Percentiles rank a stretch among this genome's conserved stretches.
Conservation (phyloP, 2,888 invertebrate species). For the Cheilosia soror region DNA sequence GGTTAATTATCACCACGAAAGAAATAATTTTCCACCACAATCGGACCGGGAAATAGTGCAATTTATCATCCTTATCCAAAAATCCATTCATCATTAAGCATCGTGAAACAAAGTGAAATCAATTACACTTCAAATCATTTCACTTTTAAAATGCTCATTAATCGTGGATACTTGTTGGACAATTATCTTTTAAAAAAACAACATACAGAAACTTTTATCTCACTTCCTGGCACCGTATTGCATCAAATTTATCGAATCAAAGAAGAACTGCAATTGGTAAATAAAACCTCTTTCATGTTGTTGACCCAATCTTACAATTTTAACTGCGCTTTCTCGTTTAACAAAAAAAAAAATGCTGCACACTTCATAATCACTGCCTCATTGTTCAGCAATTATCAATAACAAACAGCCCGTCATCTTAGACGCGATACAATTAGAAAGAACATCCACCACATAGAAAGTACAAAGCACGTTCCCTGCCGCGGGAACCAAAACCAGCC, state of each 20-base stretch:
- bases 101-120: background rate
- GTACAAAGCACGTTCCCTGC: constrained; percentile 36
- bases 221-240: constrained; percentile 37
- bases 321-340: constrained; percentile 31
- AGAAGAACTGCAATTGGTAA: constrained; percentile 4
- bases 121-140: constrained; percentile 44
- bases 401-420: constrained; percentile 43
- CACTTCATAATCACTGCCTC: constrained; percentile 36
- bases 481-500: background rate
- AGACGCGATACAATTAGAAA: constrained; percentile 47
- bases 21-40: background rate
- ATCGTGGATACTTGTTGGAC: background rate
- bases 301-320: constrained; percentile 39
- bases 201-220: constrained; percentile 30
- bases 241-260: constrained; percentile 20
- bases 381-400: constrained; percentile 59
- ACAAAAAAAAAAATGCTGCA: constrained; percentile 10
- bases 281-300: constrained; percentile 6
- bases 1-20: background rate
- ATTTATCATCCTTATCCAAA: constrained; percentile 12
- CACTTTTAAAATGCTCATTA: constrained; percentile 33
- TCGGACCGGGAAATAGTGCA: background rate
- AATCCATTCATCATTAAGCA: constrained; percentile 6
- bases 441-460: constrained; percentile 40
- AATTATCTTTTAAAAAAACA: background rate